Evolutionary conservation across 2,797 vertebrate genomes (phyloP).

Genomic region (Halcyon smyrnensis): DNA sequence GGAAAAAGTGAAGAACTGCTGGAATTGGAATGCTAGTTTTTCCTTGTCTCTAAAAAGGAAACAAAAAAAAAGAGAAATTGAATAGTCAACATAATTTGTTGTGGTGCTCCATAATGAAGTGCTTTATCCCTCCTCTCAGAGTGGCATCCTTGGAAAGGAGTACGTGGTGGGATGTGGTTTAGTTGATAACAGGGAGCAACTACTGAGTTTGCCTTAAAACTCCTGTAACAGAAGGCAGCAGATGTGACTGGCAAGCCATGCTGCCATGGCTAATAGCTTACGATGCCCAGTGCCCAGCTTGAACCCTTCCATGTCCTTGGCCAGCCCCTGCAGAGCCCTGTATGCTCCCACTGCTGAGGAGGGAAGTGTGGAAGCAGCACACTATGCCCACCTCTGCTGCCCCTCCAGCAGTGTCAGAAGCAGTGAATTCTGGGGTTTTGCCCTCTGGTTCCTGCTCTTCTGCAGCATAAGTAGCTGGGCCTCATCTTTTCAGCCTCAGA

Average conservation of each 20-base stretch:
- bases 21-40: background rate
- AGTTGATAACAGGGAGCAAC: background rate
- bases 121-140: background rate
- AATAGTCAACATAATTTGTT: background rate
- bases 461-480: background rate
- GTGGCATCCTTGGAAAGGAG: background rate
- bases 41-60: background rate
- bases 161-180: background rate
- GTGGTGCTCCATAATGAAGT: background rate
- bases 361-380: background rate
- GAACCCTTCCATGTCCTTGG: background rate
- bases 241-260: background rate
- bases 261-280: background rate
- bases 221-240: fast-evolving
- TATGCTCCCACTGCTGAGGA: fast-evolving
- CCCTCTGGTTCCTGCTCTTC: background rate
- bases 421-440: background rate
- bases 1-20: background rate
- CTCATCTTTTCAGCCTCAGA: fast-evolving
- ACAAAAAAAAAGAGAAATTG: background rate
- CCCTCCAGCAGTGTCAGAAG: fast-evolving
- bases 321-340: background rate
- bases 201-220: background rate
- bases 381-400: fast-evolving
- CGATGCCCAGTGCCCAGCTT: fast-evolving